Percentiles rank a stretch among this genome's conserved stretches.
Conservation (phyloP, 2,888 invertebrate species). For the Amblyjoppa proteus region DNA sequence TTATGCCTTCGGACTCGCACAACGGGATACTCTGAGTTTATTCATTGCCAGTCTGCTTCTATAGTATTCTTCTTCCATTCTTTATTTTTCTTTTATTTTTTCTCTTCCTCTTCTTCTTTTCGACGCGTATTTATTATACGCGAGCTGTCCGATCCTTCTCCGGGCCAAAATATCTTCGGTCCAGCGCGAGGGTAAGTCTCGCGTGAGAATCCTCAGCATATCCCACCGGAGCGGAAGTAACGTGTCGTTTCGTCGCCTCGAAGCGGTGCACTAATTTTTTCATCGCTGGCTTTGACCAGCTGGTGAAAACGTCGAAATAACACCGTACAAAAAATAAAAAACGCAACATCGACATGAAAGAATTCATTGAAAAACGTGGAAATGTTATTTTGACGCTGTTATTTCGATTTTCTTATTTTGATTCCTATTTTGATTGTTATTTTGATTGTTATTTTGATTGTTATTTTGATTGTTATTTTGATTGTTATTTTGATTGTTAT, state of each 20-base stretch:
- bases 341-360: neutral
- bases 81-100: constrained; percentile 22
- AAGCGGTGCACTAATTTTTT: no score
- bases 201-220: neutral
- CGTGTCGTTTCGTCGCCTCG: neutral
- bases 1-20: constrained; percentile 63
- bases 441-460: neutral
- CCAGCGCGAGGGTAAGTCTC: neutral
- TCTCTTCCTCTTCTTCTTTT: neutral
- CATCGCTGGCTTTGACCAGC: no score
- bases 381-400: neutral
- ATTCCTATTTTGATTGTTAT: no score
- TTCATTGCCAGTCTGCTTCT: constrained; percentile 63
- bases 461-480: no score
- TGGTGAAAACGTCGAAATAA: no score
- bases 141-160: constrained; percentile 1
- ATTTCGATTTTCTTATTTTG: neutral
- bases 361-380: neutral
- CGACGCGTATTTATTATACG: constrained; percentile 12
- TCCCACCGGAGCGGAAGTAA: neutral
- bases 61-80: constrained; percentile 27
- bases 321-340: neutral
- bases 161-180: constrained; percentile 3
- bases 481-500: neutral
- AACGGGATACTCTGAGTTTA: constrained; percentile 65